These are phyloP conservation scores for Euphonia xanthogaster DNA, from an alignment of 2,797 vertebrate species.

Conservation along the genomic window DNA sequence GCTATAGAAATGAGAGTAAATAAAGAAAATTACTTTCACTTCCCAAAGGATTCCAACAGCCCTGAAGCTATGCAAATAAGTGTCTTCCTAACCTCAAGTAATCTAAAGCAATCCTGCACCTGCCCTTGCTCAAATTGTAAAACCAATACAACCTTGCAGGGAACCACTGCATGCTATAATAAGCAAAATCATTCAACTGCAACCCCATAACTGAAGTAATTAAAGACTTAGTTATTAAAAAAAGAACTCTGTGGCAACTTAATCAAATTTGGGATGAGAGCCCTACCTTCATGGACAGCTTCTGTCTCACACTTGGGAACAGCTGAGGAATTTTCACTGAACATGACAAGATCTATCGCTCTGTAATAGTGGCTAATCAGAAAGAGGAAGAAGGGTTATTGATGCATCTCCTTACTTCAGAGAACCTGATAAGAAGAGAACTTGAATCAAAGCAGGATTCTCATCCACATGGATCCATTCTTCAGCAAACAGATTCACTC, in stretches of 20 bases:
- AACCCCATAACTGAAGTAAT: neutral
- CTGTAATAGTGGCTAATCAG: neutral
- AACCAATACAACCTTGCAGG: neutral
- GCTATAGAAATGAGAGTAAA: conserved; percentile 9
- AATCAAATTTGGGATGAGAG: neutral
- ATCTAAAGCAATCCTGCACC: neutral
- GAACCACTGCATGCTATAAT: neutral
- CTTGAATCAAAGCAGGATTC: neutral
- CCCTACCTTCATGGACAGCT: neutral
- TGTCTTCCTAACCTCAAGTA: neutral
- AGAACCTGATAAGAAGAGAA: neutral
- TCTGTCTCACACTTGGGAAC: neutral
- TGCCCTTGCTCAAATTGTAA: neutral
- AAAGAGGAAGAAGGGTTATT: neutral
- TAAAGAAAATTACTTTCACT: conserved; percentile 37
- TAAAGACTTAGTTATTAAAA: neutral
- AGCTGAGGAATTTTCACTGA: neutral
- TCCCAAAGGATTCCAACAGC: conserved; percentile 2
- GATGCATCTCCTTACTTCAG: neutral
- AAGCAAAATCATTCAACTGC: neutral
- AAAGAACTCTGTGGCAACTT: neutral
- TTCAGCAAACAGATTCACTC: neutral
- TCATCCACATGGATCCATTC: neutral
- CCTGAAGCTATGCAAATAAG: conserved; percentile 21
- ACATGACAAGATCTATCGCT: neutral